These are phyloP conservation scores for Corythoichthys haematopterus DNA, from an alignment of 2,113 vertebrate species.

Conservation along the genomic window DNA sequence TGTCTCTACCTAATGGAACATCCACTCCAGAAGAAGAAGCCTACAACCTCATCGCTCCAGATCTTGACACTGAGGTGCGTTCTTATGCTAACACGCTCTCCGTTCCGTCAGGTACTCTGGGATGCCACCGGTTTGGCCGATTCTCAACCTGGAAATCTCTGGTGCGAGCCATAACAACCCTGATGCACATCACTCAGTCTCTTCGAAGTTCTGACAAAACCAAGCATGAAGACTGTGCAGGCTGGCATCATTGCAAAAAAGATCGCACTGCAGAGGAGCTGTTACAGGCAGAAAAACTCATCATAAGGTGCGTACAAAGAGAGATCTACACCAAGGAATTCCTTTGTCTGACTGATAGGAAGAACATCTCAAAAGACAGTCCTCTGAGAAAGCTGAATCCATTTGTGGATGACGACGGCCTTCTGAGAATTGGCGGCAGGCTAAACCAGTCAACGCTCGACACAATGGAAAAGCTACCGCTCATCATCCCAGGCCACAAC, in stretches of 20 bases:
- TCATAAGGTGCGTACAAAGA: neutral
- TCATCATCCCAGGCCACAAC: neutral
- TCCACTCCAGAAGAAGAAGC: neutral
- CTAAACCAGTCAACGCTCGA: neutral
- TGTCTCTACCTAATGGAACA: neutral
- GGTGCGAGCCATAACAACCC: too few relatives aligned
- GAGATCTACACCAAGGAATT: neutral
- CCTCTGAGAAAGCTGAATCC: neutral
- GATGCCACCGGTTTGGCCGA: too few relatives aligned
- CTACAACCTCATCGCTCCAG: neutral
- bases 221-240: too few relatives aligned
- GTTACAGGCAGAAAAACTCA: neutral
- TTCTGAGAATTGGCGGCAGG: neutral
- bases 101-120: neutral
- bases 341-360: neutral
- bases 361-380: neutral
- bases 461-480: neutral
- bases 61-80: neutral
- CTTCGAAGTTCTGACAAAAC: too few relatives aligned
- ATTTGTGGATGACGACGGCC: neutral
- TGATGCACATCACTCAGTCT: too few relatives aligned
- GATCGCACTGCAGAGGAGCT: neutral
- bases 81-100: neutral
- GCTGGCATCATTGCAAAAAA: neutral
- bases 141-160: too few relatives aligned